A percentile compares a stretch with the other conserved stretches of the same genome.
These are phyloP conservation scores for Lithophane semibrunnea DNA, from an alignment of 2,888 invertebrate species.

Conservation along the genomic window DNA sequence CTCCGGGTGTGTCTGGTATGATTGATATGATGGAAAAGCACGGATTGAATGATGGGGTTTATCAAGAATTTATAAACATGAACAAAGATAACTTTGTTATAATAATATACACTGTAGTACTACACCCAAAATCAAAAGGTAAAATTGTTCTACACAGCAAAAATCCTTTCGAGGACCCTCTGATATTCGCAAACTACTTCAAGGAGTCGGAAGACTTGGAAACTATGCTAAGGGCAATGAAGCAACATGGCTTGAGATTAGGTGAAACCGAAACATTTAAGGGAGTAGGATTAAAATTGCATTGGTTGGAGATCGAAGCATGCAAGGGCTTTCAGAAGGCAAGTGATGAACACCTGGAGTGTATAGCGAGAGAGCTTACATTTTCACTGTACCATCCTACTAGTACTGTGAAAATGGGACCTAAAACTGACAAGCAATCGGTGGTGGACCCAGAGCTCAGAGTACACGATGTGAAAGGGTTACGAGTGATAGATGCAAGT, in stretches of 20 bases:
- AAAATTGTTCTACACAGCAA: slow-evolving; percentile 91
- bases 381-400: slow-evolving; percentile 93
- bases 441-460: slow-evolving; percentile 90
- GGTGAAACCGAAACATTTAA: slow-evolving; percentile 76
- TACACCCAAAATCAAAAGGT: slow-evolving; percentile 93
- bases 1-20: slow-evolving; percentile 73
- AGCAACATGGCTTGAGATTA: slow-evolving; percentile 71
- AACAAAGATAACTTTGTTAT: slow-evolving; percentile 78
- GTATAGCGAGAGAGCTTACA: slow-evolving; percentile 76
- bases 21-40: slow-evolving; percentile 74
- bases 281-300: slow-evolving; percentile 71
- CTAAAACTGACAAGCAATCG: slow-evolving; percentile 80
- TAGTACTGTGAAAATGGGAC: slow-evolving; percentile 92
- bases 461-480: slow-evolving; percentile 87
- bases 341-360: slow-evolving; percentile 76
- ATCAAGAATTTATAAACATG: slow-evolving; percentile 70
- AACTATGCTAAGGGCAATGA: slow-evolving; percentile 72
- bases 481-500: slow-evolving; percentile 92
- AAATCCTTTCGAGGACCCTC: slow-evolving; percentile 92
- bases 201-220: slow-evolving; percentile 88
- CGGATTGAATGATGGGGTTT: slow-evolving; percentile 72
- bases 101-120: slow-evolving; percentile 89
- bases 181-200: slow-evolving; percentile 91
- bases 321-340: slow-evolving; percentile 72
- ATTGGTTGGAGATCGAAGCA: slow-evolving; percentile 78